Base-by-base conservation (phyloP, 2,113 vertebrate species). In the Deroptyus accipitrinus region DNA sequence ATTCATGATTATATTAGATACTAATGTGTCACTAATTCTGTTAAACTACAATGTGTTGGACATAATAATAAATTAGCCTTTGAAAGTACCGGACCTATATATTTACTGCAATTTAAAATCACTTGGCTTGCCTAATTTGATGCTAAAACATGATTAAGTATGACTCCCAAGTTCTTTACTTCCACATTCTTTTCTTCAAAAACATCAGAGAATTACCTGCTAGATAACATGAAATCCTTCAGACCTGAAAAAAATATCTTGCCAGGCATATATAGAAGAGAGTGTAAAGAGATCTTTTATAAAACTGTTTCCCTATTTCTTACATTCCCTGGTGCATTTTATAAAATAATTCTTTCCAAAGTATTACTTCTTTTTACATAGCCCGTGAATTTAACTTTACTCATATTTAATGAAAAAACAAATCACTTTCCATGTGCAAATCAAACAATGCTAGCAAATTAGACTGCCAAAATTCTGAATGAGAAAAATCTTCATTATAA, bases 341-440 rank as follows among this genome's bases (percentile, higher is more conserved):
- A 73, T 74, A 39, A 88, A 97, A 63, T 68, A 39, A 81, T 44
- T 88, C 1, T 3, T 94, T 90, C 61, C 25, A 95, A 96, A 94
- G 28, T 5, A 37, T 82, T 70, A 69, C 31, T 63, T 76, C 35
- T 83, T 91, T 59, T 91, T 23, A 79, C 11, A 30, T 61, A 59
- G 33, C 3, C 28, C 70, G 8, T 31, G 14, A 51, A 67, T 37
- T 35, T 66, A 66, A 52, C 15, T 69, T 73, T 30, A 42, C 4
- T 33, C 2, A 62, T 27, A 54, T 44, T 54, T 35, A 61, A 73
- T 57, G 15, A 55, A 82, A 78, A 51, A 25, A 25, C 72, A 30
- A 25, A 3, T 46, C 6, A 4, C 4, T 77, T 73, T 59, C 9
- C 7, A 49, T 41, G 2, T 25, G 10, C 15, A 72, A 86, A 59